Percentiles rank a stretch among this genome's conserved stretches.
Conservation (phyloP, 23 tunicate species). For the Ciona savignyi region DNA sequence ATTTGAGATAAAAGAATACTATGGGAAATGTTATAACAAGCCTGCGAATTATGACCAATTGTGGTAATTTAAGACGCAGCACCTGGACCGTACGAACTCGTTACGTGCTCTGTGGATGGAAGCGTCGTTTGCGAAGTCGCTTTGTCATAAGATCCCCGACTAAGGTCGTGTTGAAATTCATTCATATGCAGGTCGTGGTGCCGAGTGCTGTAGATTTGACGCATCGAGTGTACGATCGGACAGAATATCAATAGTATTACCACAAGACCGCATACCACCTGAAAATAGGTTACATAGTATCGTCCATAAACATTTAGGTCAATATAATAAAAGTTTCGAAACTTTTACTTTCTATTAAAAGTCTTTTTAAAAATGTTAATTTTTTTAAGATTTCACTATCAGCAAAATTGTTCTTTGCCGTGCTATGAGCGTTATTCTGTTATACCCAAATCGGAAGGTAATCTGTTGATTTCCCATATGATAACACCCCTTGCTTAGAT, state of each 20-base stretch:
- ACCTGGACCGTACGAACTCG: not conserved
- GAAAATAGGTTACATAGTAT: not conserved
- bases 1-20: not conserved
- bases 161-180: not conserved
- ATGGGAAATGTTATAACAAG: not conserved
- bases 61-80: not conserved
- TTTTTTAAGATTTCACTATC: too few species aligned
- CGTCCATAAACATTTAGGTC: not conserved
- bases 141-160: not conserved
- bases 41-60: not conserved
- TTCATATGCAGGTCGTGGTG: not conserved
- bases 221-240: slow-evolving; percentile 10
- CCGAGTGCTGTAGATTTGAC: not conserved
- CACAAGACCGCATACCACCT: slow-evolving; percentile 8
- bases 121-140: slow-evolving; percentile 11
- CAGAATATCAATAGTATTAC: not conserved
- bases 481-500: not conserved
- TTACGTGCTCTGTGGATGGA: slow-evolving; percentile 3
- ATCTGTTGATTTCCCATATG: not conserved
- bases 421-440: too few species aligned
- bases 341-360: too few species aligned
- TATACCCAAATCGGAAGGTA: too few species aligned
- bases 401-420: too few species aligned
- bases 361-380: too few species aligned
- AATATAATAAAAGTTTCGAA: too few species aligned